These are phyloP conservation scores for Caerostris extrusa DNA, from an alignment of 1,140 invertebrate genomes.

Conservation along the genomic window DNA sequence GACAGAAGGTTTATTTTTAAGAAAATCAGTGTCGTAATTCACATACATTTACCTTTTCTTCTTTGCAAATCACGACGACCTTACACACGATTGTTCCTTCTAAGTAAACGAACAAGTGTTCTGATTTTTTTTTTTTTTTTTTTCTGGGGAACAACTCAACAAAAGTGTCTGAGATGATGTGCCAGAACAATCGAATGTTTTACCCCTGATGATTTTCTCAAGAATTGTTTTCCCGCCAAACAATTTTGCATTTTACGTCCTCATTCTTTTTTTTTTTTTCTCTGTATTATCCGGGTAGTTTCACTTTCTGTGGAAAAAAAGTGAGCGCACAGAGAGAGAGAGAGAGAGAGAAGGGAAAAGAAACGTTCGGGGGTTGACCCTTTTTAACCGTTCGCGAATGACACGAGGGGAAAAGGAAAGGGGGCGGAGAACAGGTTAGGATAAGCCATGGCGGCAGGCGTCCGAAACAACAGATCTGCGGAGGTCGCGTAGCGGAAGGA, in stretches of 20 bases:
- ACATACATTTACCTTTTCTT: constrained; percentile 18
- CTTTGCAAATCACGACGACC: background rate
- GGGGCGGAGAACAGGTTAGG: constrained; percentile 40
- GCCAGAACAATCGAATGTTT: constrained; percentile 5
- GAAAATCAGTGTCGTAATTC: background rate
- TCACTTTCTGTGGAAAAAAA: background rate
- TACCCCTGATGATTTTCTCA: background rate
- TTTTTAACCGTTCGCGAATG: constrained; percentile 27
- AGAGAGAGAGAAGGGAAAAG: background rate
- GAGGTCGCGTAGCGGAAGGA: constrained; percentile 58
- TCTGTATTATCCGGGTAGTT: background rate
- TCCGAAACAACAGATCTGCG: constrained; percentile 10
- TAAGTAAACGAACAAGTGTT: background rate
- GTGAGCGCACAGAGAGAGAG: background rate
- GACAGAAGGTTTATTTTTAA: background rate
- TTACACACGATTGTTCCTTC: constrained; percentile 26
- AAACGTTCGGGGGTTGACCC: constrained; percentile 54
- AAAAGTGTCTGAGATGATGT: constrained; percentile 5
- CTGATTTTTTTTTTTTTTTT: background rate
- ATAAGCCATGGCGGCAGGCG: constrained; percentile 17
- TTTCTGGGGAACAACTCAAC: background rate
- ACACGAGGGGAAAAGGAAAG: background rate
- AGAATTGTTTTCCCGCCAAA: background rate
- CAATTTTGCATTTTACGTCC: background rate
- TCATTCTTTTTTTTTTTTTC: background rate